Base-by-base conservation (phyloP, 2,888 invertebrate species). In the Lacanobia oleracea region DNA sequence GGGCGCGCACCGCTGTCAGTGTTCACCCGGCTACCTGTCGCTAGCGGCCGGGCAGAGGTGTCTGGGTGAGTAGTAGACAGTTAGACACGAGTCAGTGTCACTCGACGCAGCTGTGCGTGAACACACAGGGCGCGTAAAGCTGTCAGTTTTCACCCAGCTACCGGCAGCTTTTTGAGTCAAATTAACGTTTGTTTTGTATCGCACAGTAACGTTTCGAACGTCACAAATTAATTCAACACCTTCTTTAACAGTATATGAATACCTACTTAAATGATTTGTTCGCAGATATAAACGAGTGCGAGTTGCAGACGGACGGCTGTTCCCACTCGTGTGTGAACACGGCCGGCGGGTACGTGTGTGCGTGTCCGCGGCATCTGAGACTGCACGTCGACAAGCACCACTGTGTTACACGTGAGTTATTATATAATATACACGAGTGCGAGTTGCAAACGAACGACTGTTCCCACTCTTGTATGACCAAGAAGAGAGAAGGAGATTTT, bases 311-410 rank as follows among this genome's bases (percentile, higher is more conserved):
- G 50, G 94, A 96, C 84, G 90, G 96, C 63, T 97, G 97, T 85
- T 95, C 96, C 81, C 96, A 93, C 86, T 95, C 96, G 72, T 97
- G 97, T 87, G 95, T 96, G 79, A 97, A 97, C 92, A 96, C 95
- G 45, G 95, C 95, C 60, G 97, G 97, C 71, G 96, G 97, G 23
- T 97, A 94, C 92, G 95, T 95, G 88, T 97, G 97, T 86, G 92
- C 95, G 27, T 97, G 97, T 87, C 97, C 95, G 6, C 43, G 79
- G 0, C 88, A 81, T 51, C 82, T 92, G 88, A 88, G 95, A 0
- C 90, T 95, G 67, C 94, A 90, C 77, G 1, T 70, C 0, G 95
- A 95, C 90, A 82, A 84, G 4, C 93, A 88, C 21, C 91, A 83
- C 77, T 95, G 95, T 68, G 91, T 91, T 5, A 43, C 80, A 3